Evolutionary conservation across 2,113 vertebrate genomes (phyloP).

Genomic region (Oryctolagus cuniculus): mOryCun1.1 NC_091436.1:29850501-29851000

Average conservation of each 20-base stretch:
- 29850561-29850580: neutral
- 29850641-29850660: constrained; percentile 13
- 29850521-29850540: neutral
- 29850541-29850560: neutral
- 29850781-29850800: constrained; percentile 38
- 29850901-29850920: neutral
- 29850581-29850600: neutral
- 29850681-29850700: neutral
- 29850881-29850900: neutral
- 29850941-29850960: neutral
- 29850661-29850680: constrained; percentile 1
- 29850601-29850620: constrained; percentile 65
- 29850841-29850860: neutral
- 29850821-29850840: neutral
- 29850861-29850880: constrained; percentile 14
- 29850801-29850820: constrained; percentile 19
- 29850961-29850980: neutral
- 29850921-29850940: neutral
- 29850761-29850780: neutral
- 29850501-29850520: constrained; percentile 34
- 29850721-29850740: no score
- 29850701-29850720: neutral
- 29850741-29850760: neutral
- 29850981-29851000: neutral
- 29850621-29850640: constrained; percentile 37